Evolutionary conservation across 2,113 vertebrate species (phyloP), one percentile per base, ranked within the genome.

Genomic region (Ptilorrhoa leucosticta): DNA sequence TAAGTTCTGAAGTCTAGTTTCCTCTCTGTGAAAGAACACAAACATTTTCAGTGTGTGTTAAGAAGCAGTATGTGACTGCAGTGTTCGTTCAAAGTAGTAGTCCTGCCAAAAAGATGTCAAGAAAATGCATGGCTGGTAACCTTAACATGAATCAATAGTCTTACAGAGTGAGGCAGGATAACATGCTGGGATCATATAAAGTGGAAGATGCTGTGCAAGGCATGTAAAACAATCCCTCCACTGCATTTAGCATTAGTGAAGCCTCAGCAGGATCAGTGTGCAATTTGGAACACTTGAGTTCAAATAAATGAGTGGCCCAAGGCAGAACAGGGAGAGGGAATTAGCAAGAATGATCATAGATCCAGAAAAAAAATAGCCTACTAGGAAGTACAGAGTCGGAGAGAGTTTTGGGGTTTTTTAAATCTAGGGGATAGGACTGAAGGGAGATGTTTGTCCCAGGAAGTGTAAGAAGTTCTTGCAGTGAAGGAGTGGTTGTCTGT

Each of bases 41-140:
- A 15, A 28, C 51, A 2, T 54, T 78, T 87, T 42, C 39, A 44
- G 21, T 22, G 6, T 60, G 6, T 12, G 20, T 78, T 75, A 81
- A 60, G 44, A 39, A 81, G 42, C 44, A 83, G 16, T 31, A 8
- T 63, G 11, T 11, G 33, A 37, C 45, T 73, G 39, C 39, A 35
- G 0, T 12, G 7, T 63, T 77, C 0, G 0, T 88, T 93, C 35
- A 47, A 22, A 28, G 39, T 26, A 44, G 8, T 23, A 70, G 50
- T 82, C 23, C 60, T 83, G 53, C 27, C 9, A 42, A 71, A 79
- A 71, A 54, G 13, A 21, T 56, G 19, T 2, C 45, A 63, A 78
- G 57, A 64, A 75, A 80, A 57, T 35, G 31, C 3, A 2, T 13
- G 20, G 16, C 66, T 76, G 5, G 1, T 53, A 89, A 80, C 44